These are phyloP conservation scores for Murina feae DNA, from an alignment of 2,113 vertebrate genomes.

Conservation along the genomic window DNA sequence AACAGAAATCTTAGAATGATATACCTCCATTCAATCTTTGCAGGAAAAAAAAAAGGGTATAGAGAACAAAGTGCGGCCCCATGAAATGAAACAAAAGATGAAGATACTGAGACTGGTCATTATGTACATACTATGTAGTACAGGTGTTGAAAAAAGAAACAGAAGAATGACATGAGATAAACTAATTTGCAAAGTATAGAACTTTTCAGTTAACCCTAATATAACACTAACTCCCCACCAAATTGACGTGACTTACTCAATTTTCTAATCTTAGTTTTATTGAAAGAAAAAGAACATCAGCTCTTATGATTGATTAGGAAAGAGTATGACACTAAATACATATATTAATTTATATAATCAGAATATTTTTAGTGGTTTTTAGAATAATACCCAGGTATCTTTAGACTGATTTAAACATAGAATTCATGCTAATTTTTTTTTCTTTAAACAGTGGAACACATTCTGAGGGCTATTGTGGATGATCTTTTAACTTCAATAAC, in stretches of 20 bases:
- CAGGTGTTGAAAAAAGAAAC: background rate
- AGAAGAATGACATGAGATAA: conserved; percentile 1
- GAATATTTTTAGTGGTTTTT: background rate
- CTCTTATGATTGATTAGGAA: background rate
- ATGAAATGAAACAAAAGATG: conserved; percentile 34
- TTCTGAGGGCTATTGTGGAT: background rate
- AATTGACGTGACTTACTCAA: background rate
- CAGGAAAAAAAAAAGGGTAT: conserved; percentile 1
- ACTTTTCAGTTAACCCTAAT: background rate
- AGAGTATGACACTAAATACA: background rate
- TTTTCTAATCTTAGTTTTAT: background rate
- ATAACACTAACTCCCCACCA: background rate
- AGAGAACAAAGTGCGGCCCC: background rate
- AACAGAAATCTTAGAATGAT: background rate
- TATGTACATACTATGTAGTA: background rate
- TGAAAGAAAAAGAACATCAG: conserved; percentile 28
- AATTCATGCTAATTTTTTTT: background rate
- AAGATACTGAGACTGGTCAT: background rate
- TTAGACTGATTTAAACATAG: background rate
- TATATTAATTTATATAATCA: background rate
- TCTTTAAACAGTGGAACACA: background rate
- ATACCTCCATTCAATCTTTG: background rate
- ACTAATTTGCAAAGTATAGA: background rate
- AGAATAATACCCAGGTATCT: background rate
- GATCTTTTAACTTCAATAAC: conserved; percentile 2